Evolutionary conservation across 2,113 vertebrate species (phyloP).

Genomic region (Zosterops lateralis): DNA sequence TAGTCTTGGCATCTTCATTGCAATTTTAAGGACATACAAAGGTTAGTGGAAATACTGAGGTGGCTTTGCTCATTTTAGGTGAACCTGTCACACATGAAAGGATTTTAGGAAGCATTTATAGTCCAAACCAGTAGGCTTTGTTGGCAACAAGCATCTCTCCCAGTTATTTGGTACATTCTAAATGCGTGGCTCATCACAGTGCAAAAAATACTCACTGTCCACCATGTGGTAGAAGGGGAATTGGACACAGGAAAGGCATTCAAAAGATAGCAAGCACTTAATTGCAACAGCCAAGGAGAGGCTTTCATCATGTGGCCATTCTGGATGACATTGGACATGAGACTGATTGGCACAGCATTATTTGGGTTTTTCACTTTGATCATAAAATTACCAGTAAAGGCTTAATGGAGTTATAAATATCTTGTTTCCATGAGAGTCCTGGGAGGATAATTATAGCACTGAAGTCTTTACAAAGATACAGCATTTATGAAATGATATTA

Average conservation of each 20-base stretch:
- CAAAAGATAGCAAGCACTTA: conserved; percentile 6
- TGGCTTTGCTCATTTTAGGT: conserved; percentile 4
- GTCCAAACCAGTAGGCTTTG: background rate
- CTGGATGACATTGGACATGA: conserved; percentile 19
- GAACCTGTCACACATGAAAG: background rate
- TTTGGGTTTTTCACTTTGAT: conserved; percentile 56
- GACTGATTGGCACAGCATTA: background rate
- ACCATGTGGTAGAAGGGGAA: background rate
- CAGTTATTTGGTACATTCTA: conserved; percentile 36
- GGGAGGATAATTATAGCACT: conserved; percentile 64
- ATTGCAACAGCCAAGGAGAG: conserved; percentile 8
- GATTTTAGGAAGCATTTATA: conserved; percentile 30
- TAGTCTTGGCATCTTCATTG: background rate
- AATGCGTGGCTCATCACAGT: background rate
- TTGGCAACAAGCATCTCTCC: conserved; percentile 9
- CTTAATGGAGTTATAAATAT: conserved; percentile 68
- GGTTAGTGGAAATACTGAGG: background rate
- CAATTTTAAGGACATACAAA: background rate
- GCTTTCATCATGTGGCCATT: conserved; percentile 28
- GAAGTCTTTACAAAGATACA: conserved; percentile 47
- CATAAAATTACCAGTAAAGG: conserved; percentile 58
- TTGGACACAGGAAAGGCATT: conserved; percentile 28
- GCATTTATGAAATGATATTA: conserved; percentile 49
- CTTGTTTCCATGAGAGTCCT: conserved; percentile 66
- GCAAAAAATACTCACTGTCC: conserved; percentile 8